Evolutionary conservation across 2,797 vertebrate species (phyloP).

Genomic region (Mus caroli): DNA sequence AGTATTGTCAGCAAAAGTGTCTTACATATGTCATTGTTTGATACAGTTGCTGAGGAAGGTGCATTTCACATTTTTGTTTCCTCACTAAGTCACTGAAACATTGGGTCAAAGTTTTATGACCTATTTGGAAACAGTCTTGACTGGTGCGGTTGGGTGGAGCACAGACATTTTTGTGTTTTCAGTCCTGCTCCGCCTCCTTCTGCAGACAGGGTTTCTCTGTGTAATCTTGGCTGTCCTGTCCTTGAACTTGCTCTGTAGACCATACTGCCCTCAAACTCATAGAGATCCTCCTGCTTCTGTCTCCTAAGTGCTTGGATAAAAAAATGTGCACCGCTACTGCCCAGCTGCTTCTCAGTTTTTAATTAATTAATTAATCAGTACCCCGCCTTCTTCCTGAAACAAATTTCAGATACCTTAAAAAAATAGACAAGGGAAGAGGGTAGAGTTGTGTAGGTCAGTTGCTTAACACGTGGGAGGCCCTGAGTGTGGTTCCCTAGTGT

Average conservation of each 20-base stretch:
- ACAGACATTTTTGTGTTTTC: not conserved
- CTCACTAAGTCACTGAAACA: not conserved
- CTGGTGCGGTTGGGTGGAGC: too few species aligned
- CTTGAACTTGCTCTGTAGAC: not conserved
- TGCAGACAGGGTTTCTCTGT: not conserved
- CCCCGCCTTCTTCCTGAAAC: constrained; percentile 29
- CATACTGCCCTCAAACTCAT: not conserved
- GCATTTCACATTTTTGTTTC: not conserved
- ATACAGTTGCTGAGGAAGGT: not conserved
- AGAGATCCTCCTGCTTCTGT: not conserved
- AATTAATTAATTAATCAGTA: not conserved
- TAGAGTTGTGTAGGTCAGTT: not conserved
- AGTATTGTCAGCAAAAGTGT: not conserved
- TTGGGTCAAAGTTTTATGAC: not conserved
- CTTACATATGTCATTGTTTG: not conserved
- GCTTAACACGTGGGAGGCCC: not conserved
- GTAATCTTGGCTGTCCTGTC: not conserved
- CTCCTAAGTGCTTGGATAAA: not conserved
- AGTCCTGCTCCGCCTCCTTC: not conserved
- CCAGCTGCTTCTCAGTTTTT: not conserved
- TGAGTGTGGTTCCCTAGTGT: not conserved
- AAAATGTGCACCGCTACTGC: not conserved
- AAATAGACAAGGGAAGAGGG: not conserved
- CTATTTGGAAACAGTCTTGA: not conserved
- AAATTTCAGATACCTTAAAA: not conserved